Conservation (phyloP, 2,888 invertebrate species). For the Pandemis corylana region DNA sequence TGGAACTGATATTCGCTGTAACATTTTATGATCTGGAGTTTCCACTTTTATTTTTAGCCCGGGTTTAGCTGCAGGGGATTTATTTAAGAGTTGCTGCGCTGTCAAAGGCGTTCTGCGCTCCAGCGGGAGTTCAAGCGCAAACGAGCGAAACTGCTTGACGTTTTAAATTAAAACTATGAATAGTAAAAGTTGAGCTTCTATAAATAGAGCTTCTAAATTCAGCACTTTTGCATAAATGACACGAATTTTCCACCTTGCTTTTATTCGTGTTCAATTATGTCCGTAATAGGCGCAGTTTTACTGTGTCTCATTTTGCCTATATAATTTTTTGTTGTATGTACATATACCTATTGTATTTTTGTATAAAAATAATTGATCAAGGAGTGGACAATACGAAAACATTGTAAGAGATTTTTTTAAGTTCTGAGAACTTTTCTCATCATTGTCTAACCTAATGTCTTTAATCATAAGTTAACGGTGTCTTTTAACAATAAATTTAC, state of each 20-base stretch:
- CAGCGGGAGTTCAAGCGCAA: constrained; percentile 26
- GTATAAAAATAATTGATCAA: neutral
- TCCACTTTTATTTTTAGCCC: constrained; percentile 38
- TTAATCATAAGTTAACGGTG: constrained; percentile 6
- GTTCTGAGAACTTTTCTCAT: constrained; percentile 34
- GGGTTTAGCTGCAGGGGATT: constrained; percentile 34
- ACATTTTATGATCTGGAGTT: constrained; percentile 36
- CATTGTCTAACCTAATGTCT: constrained; percentile 26
- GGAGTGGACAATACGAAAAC: constrained; percentile 16
- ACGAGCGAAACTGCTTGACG: constrained; percentile 28
- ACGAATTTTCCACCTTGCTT: neutral
- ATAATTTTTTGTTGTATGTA: neutral
- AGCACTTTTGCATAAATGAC: constrained; percentile 8
- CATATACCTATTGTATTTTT: neutral
- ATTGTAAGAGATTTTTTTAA: constrained; percentile 15
- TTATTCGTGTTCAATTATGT: neutral
- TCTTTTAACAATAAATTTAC: constrained; percentile 18
- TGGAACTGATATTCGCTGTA: constrained; percentile 34
- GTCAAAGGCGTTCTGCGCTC: constrained; percentile 19
- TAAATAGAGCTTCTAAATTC: constrained; percentile 11
- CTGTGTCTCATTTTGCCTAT: neutral
- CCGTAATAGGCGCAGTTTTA: neutral
- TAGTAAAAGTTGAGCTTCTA: neutral
- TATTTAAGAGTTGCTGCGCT: constrained; percentile 24
- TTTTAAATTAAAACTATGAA: constrained; percentile 29